phyloP scores from a whole-genome alignment of 2,888 invertebrate species.

The Bellardia bayeri region DNA sequence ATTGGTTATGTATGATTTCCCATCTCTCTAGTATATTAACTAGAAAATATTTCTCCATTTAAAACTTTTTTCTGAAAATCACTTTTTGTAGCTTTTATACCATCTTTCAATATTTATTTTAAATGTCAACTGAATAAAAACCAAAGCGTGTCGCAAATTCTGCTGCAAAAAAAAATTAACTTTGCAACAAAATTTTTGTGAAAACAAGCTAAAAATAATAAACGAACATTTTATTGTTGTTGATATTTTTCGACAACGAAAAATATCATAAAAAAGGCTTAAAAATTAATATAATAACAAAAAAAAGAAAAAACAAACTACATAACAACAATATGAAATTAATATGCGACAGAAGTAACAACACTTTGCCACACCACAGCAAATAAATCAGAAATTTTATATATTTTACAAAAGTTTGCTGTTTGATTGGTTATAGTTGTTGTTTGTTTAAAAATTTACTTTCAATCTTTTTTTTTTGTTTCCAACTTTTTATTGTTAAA shows the following conservation, averaged over 20 bases:
- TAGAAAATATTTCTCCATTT: too few species aligned
- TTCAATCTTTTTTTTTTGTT: conserved; percentile 10
- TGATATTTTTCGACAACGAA: background rate
- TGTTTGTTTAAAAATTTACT: conserved; percentile 9
- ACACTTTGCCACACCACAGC: conserved; percentile 2
- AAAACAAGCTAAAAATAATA: background rate
- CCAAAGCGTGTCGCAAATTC: background rate
- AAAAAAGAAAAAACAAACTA: background rate
- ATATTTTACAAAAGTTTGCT: conserved; percentile 25
- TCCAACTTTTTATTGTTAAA: conserved; percentile 26
- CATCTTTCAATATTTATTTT: background rate
- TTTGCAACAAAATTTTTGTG: background rate
- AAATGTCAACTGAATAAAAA: background rate
- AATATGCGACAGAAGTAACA: background rate
- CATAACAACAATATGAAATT: conserved; percentile 5
- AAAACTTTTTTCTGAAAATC: too few species aligned
- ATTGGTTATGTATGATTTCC: too few species aligned
- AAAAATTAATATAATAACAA: background rate
- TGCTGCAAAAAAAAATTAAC: background rate
- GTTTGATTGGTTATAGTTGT: background rate
- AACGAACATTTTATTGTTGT: background rate
- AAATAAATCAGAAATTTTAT: conserved; percentile 15
- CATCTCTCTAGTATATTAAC: too few species aligned
- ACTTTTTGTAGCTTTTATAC: background rate
- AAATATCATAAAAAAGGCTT: background rate